Evolutionary conservation across 1,140 invertebrate genomes (phyloP).

Genomic region (Luehdorfia chinensis): DNA sequence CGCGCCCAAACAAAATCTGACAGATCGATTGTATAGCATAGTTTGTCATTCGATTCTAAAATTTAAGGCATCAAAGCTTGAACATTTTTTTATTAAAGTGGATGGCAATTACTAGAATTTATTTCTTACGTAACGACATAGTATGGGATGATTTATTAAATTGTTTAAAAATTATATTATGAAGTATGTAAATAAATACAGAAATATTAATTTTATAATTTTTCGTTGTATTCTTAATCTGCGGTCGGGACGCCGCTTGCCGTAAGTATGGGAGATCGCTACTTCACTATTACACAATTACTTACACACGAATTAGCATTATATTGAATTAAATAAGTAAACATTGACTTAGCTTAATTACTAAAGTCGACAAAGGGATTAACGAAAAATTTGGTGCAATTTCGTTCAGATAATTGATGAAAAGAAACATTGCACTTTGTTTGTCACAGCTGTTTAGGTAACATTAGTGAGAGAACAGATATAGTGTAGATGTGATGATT

Average conservation of each 20-base stretch:
- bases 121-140: no score
- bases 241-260: slow-evolving; percentile 47
- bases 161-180: no score
- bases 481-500: no score
- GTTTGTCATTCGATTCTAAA: background rate
- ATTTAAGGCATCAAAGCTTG: no score
- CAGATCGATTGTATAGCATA: background rate
- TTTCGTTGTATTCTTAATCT: slow-evolving; percentile 67
- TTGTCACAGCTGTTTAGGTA: slow-evolving; percentile 7
- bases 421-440: slow-evolving; percentile 1
- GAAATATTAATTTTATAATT: slow-evolving; percentile 29
- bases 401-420: slow-evolving; percentile 1
- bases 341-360: slow-evolving; percentile 75
- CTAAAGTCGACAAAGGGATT: slow-evolving; percentile 64
- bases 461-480: background rate
- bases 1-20: slow-evolving; percentile 3
- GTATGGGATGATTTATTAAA: no score
- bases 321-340: slow-evolving; percentile 75
- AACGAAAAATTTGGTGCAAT: slow-evolving; percentile 33
- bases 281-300: slow-evolving; percentile 71
- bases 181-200: no score
- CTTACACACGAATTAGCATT: slow-evolving; percentile 72
- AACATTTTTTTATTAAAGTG: no score
- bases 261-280: slow-evolving; percentile 73
- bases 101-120: no score